Evolutionary conservation across 2,888 invertebrate species (phyloP), one percentile per base, ranked within the genome.

Genomic region (Cylloceria caligata): DNA sequence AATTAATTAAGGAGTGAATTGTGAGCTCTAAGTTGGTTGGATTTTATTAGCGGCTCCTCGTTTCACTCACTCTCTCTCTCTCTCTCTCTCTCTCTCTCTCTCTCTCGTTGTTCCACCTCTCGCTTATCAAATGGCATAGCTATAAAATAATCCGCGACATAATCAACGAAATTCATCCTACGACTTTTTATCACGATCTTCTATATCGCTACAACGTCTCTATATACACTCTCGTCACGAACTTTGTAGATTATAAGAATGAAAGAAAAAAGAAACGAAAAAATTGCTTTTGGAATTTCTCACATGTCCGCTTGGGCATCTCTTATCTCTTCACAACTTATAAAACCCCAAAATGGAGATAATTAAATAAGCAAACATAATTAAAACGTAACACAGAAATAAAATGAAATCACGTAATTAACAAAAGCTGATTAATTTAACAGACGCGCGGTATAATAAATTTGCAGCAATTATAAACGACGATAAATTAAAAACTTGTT

Each of bases 361-460:
- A 60, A 36, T 9, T 60, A 21, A 16, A 36, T 1, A 57, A 75
- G 47, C 60, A 64, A 36, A n/a, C 16, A n/a, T 45, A 36, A 65
- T 6, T 45, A 68, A 75, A 57, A 4, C 30, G 36, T 36, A 42
- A 39, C n/a, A 24, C 1, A 21, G 27, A 65, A 47, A 42, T 5
- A 62, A 64, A 49, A 55, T 3, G 3, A 11, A 3, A 11, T 16
- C n/a, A n/a, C n/a, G 60, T 1, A 24, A 62, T 60, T 68, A 62
- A 68, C 45, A 60, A 60, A 77, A 39, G 19, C 52, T 62, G 9
- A 76, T 49, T 52, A 49, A 76, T 34, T 47, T 39, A 69, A 69
- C 45, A 5, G 39, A 45, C 39, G 27, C 47, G 67, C 68, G 67
- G 60, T 68, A 67, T 75, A 69, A 76, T 68, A 68, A 69, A 68